These are phyloP conservation scores for Tauraco hartlaubi DNA, from an alignment of 2,797 vertebrate species.

Conservation along the genomic window DNA sequence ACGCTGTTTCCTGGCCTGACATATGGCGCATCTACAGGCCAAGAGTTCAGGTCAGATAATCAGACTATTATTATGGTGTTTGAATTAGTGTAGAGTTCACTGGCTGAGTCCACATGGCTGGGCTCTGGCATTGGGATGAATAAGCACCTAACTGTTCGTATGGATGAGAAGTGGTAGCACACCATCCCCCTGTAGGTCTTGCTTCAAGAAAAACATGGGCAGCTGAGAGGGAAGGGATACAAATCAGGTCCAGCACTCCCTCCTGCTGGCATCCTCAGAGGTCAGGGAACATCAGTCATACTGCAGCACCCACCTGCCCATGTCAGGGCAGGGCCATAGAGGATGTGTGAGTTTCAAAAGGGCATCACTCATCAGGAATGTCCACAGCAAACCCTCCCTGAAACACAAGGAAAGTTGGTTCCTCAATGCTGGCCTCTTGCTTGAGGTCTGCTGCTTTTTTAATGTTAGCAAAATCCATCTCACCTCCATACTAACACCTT, in stretches of 20 bases:
- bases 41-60: background rate
- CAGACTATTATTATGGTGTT: background rate
- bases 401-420: fast-evolving
- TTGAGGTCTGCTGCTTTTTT: background rate
- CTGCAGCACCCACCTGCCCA: background rate
- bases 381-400: background rate
- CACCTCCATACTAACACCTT: background rate
- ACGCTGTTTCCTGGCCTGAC: background rate
- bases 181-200: background rate
- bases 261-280: background rate
- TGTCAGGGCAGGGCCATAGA: fast-evolving
- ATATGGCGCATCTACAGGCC: background rate
- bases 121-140: background rate
- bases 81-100: background rate
- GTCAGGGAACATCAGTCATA: background rate
- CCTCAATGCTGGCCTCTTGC: background rate
- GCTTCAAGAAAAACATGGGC: background rate
- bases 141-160: background rate
- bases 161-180: background rate
- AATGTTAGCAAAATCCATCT: background rate
- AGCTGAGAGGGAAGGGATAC: background rate
- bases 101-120: background rate
- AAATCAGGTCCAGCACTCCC: background rate
- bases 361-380: background rate
- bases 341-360: background rate